These are phyloP conservation scores for Elmis aenea DNA, from an alignment of 2,888 invertebrate species.

Conservation along the genomic window DNA sequence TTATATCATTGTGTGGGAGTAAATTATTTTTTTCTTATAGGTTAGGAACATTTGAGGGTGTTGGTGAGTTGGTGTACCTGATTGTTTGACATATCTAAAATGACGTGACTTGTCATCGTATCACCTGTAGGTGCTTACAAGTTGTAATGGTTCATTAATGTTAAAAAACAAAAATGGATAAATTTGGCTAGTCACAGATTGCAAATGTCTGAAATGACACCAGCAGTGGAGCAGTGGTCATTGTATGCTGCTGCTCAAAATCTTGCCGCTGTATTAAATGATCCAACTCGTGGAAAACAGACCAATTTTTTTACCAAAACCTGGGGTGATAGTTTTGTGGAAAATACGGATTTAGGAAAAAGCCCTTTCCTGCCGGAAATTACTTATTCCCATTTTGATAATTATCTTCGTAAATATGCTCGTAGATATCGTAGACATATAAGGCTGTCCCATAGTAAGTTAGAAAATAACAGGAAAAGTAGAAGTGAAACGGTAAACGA, in stretches of 20 bases:
- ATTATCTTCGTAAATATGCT: slow-evolving; percentile 75
- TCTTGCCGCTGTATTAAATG: slow-evolving; percentile 91
- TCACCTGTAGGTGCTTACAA: too few species aligned
- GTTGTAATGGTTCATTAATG: too few species aligned
- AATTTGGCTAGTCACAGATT: slow-evolving; percentile 14
- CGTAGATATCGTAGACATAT: slow-evolving; percentile 61
- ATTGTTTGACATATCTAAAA: too few species aligned
- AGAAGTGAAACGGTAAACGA: slow-evolving; percentile 36
- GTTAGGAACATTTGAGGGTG: too few species aligned
- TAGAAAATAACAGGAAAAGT: slow-evolving; percentile 25
- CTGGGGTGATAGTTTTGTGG: slow-evolving; percentile 95
- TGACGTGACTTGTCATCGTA: too few species aligned
- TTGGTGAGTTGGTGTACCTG: too few species aligned
- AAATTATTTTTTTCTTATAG: too few species aligned
- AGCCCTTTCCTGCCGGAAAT: slow-evolving; percentile 81
- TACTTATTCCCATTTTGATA: slow-evolving; percentile 76
- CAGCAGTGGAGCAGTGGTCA: slow-evolving; percentile 64
- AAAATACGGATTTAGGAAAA: slow-evolving; percentile 65
- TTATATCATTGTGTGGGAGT: too few species aligned
- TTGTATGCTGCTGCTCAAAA: slow-evolving; percentile 90
- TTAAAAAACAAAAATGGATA: slow-evolving; percentile 12
- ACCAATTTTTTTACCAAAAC: slow-evolving; percentile 92
- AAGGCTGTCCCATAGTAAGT: slow-evolving; percentile 43
- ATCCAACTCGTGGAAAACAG: slow-evolving; percentile 88
- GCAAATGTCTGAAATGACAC: slow-evolving; percentile 32